Evolutionary conservation across 2,797 vertebrate species (phyloP).

Genomic region (Botia almorhae): DNA sequence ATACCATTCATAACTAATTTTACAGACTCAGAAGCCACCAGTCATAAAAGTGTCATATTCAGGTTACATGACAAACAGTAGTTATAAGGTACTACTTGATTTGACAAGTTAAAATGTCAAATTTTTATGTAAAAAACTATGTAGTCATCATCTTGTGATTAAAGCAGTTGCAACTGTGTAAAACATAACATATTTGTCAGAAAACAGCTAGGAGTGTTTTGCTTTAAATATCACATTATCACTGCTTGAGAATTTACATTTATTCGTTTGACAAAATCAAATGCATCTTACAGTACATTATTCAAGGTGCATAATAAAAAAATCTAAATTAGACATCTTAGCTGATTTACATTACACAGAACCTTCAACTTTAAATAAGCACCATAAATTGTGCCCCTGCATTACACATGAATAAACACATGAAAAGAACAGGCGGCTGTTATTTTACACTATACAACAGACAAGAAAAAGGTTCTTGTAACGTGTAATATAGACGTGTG

Average conservation of each 20-base stretch:
- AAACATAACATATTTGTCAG: too few species aligned
- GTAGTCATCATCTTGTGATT: too few species aligned
- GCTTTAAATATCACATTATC: too few species aligned
- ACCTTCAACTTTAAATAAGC: slow-evolving; percentile 5
- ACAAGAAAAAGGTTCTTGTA: slow-evolving; percentile 21
- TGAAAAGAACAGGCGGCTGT: neutral
- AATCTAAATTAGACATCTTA: neutral
- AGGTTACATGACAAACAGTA: neutral
- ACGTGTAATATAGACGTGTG: slow-evolving; percentile 13
- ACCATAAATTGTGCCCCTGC: slow-evolving; percentile 5
- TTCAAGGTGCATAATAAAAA: neutral
- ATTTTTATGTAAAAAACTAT: too few species aligned
- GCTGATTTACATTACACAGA: neutral
- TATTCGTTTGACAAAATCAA: neutral
- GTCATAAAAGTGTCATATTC: slow-evolving; percentile 2
- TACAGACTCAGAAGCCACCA: neutral
- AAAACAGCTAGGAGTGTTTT: too few species aligned
- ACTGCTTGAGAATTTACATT: neutral
- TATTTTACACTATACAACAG: neutral
- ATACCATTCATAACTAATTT: neutral
- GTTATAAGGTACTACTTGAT: too few species aligned
- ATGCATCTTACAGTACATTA: neutral
- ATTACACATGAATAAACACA: slow-evolving; percentile 6
- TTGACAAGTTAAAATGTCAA: too few species aligned
- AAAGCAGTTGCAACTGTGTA: too few species aligned